phyloP scores from a whole-genome alignment of 2,797 vertebrate genomes.

The Holocentrus rufus region DNA sequence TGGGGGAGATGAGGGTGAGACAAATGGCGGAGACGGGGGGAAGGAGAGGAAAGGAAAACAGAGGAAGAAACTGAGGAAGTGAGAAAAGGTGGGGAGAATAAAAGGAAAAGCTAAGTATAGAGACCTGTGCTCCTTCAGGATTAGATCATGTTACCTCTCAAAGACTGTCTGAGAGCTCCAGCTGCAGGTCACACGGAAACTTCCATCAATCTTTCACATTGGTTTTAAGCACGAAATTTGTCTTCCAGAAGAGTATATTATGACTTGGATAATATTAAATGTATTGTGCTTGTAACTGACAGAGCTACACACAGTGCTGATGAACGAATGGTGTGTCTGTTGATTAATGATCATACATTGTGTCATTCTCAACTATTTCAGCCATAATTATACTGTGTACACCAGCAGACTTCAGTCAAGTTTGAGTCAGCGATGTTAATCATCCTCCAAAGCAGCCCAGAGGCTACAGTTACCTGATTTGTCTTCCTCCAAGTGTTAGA shows the following conservation, averaged over 20 bases:
- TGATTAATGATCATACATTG: too few species aligned
- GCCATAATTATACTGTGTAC: too few species aligned
- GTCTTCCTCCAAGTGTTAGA: too few species aligned
- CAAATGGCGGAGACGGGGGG: conserved; percentile 4
- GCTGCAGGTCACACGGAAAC: not conserved
- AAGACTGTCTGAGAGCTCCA: not conserved
- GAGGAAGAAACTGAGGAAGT: not conserved
- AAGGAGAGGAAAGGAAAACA: conserved; percentile 4
- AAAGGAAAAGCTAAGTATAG: not conserved
- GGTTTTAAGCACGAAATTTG: not conserved
- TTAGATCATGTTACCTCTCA: not conserved
- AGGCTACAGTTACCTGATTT: not conserved
- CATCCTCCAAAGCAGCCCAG: not conserved
- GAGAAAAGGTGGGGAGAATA: not conserved
- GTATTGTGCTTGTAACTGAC: too few species aligned
- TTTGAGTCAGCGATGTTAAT: not conserved
- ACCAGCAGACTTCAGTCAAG: not conserved
- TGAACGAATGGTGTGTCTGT: too few species aligned
- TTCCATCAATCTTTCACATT: too few species aligned
- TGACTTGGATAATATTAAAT: too few species aligned
- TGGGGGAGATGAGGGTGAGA: conserved; percentile 7
- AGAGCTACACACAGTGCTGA: too few species aligned
- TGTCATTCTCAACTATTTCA: too few species aligned
- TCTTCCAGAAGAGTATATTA: too few species aligned
- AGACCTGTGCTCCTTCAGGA: not conserved